Evolutionary conservation across 2,888 invertebrate genomes (phyloP).

Genomic region (Rhyacophila evoluta): DNA sequence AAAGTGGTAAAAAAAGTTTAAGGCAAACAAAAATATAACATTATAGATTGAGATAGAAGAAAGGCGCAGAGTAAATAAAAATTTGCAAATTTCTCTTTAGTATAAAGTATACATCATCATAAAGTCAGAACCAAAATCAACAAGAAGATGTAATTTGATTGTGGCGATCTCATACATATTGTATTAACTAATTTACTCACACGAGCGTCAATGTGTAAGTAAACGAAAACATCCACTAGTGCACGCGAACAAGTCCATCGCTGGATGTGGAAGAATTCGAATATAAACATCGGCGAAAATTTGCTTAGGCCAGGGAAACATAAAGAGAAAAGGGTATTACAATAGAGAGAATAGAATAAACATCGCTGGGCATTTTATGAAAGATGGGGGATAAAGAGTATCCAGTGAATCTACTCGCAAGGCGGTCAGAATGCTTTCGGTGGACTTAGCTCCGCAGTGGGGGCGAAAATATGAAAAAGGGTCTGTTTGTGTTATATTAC

Average conservation of each 20-base stretch:
- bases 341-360: conserved; percentile 60
- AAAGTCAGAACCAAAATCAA: conserved; percentile 28
- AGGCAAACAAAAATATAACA: background rate
- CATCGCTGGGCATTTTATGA: conserved; percentile 54
- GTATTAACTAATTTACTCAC: conserved; percentile 50
- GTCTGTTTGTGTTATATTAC: background rate
- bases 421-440: conserved; percentile 49
- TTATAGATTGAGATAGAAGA: background rate
- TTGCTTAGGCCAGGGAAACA: conserved; percentile 72
- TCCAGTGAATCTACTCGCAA: conserved; percentile 41
- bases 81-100: background rate
- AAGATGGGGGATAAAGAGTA: conserved; percentile 50
- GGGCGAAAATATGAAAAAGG: conserved; percentile 18
- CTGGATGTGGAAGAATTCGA: conserved; percentile 56
- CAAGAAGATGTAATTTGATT: conserved; percentile 27
- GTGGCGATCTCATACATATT: conserved; percentile 45
- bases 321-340: conserved; percentile 53
- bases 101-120: background rate
- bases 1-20: background rate
- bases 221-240: conserved; percentile 35
- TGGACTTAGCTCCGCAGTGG: conserved; percentile 48
- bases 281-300: conserved; percentile 62
- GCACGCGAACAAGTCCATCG: conserved; percentile 36
- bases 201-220: conserved; percentile 27
- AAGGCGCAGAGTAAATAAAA: background rate